phyloP scores from a whole-genome alignment of 2,113 vertebrate genomes.

The Cyanocitta stelleri region DNA sequence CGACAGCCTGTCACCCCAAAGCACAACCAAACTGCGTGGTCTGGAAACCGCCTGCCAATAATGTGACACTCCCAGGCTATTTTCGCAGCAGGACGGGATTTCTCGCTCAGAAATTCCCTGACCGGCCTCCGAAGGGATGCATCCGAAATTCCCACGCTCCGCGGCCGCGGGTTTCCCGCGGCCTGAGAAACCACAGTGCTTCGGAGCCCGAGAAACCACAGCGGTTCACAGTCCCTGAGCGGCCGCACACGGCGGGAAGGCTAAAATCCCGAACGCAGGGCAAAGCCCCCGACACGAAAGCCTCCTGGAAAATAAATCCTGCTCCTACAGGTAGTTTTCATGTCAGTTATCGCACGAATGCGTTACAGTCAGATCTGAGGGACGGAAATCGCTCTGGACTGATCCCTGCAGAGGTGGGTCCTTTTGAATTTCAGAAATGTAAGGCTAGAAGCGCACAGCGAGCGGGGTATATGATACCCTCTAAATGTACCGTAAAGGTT shows the following conservation, averaged over 20 bases:
- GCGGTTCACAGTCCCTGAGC: background rate
- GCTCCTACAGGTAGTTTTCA: conserved; percentile 1
- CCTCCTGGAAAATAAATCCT: background rate
- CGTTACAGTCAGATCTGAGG: conserved; percentile 21
- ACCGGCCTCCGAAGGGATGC: background rate
- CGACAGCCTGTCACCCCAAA: background rate
- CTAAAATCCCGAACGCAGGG: background rate
- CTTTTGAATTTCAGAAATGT: conserved; percentile 65
- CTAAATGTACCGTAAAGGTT: conserved; percentile 65
- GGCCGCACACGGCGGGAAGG: background rate
- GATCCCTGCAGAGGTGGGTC: conserved; percentile 44
- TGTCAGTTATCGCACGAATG: background rate
- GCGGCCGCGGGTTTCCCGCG: background rate
- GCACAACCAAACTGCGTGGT: background rate
- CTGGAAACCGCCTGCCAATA: background rate
- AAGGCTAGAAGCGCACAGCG: conserved; percentile 59
- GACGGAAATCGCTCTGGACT: conserved; percentile 13
- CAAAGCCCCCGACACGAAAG: background rate
- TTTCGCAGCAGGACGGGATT: background rate
- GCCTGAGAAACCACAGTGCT: background rate
- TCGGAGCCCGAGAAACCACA: background rate
- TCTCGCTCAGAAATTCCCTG: background rate
- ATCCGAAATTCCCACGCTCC: background rate
- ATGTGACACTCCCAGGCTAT: background rate
- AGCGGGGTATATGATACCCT: conserved; percentile 25